These are phyloP conservation scores for Ctenomys sociabilis DNA, from an alignment of 2,113 vertebrate genomes.

Conservation along the genomic window DNA sequence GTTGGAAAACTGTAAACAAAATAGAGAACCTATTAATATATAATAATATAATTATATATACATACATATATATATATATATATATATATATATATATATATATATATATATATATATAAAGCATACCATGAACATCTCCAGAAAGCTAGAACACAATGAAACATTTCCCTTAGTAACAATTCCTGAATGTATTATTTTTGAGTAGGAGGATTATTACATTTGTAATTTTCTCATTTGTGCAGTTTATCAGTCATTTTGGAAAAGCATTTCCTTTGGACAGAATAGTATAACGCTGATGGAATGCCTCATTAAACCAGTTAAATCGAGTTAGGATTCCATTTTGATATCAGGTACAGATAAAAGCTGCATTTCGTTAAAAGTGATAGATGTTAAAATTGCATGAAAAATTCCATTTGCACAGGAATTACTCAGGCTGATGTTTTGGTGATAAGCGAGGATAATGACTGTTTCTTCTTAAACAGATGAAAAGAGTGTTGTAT, in stretches of 20 bases:
- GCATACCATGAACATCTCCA: neutral
- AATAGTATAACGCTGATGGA: neutral
- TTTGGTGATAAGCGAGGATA: constrained; percentile 63
- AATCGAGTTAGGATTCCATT: constrained; percentile 59
- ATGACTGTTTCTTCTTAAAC: constrained; percentile 65
- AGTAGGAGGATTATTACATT: constrained; percentile 66
- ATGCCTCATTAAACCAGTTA: constrained; percentile 48
- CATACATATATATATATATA: no score
- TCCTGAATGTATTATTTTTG: constrained; percentile 53
- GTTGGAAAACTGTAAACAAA: constrained; percentile 90
- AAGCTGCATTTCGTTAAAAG: constrained; percentile 61
- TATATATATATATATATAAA: no score
- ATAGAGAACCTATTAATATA: neutral
- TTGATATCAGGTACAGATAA: constrained; percentile 69
- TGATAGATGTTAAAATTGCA: constrained; percentile 56
- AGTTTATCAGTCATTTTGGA: constrained; percentile 64
- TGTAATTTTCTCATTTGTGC: constrained; percentile 68
- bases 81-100: no score
- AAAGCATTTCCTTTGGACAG: constrained; percentile 56
- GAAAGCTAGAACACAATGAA: neutral
- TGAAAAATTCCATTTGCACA: constrained; percentile 68
- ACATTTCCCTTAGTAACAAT: constrained; percentile 57
- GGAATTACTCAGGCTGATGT: constrained; percentile 63
- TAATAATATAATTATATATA: no score
- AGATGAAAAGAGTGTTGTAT: constrained; percentile 58